Conservation (phyloP, 1,140 invertebrate species). For the Macrobrachium rosenbergii region DNA sequence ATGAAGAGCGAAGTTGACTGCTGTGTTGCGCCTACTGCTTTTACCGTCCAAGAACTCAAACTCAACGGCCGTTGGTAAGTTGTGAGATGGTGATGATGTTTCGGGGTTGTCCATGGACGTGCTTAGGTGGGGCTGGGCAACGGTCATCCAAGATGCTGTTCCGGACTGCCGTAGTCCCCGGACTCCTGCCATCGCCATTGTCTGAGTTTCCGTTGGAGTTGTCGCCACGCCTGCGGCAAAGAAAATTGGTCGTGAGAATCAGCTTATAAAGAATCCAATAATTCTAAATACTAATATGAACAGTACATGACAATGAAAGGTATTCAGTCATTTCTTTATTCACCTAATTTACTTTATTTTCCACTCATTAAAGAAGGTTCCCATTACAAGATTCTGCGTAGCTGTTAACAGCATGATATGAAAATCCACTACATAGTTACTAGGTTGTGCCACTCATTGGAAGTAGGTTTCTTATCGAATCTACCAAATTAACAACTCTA, state of each 20-base stretch:
- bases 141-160: slow-evolving; percentile 41
- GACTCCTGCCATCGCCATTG: slow-evolving; percentile 33
- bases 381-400: too few relatives aligned
- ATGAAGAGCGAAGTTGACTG: slow-evolving; percentile 22
- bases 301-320: too few relatives aligned
- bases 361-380: too few relatives aligned
- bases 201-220: slow-evolving; percentile 49
- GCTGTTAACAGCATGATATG: too few relatives aligned
- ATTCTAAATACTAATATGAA: too few relatives aligned
- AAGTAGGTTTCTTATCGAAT: too few relatives aligned
- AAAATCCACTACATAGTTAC: too few relatives aligned
- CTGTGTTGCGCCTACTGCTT: background rate
- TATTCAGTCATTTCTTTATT: too few relatives aligned
- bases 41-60: slow-evolving; percentile 39
- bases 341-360: too few relatives aligned
- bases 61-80: background rate
- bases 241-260: background rate
- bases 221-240: slow-evolving; percentile 41
- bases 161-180: slow-evolving; percentile 37
- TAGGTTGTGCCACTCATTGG: too few relatives aligned
- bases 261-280: too few relatives aligned
- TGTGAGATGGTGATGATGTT: background rate
- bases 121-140: slow-evolving; percentile 16
- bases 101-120: background rate
- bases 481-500: too few relatives aligned